Base-by-base conservation (phyloP, 2,113 vertebrate genomes). In the Phasianus colchicus region DNA sequence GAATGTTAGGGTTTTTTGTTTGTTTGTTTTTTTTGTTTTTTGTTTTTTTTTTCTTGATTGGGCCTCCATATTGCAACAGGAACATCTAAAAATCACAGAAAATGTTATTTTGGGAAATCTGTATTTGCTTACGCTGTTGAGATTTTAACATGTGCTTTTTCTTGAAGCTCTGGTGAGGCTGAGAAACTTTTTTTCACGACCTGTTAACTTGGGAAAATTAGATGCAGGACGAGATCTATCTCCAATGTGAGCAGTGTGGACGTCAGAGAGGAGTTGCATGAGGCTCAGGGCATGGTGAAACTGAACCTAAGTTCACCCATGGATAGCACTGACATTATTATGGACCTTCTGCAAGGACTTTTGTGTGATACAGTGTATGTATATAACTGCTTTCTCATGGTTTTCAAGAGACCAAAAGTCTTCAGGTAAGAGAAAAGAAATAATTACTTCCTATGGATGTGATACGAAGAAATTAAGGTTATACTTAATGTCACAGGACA, bases 341-440 rank as follows among this genome's bases (percentile, higher is more conserved):
- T 27, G 45, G 61, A 36, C 25, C 38, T 50, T 64, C 75, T 45
- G 10, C 30, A 36, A 40, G 30, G 38, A 22, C n/a, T 9, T 15
- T 25, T 2, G 0, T 69, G 43, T 30, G 38, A 1, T 30, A 13
- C 3, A 4, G 1, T 21, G 22, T 8, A 5, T 36, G 16, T 52
- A 52, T 52, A 25, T 63, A 57, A 36, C 22, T 10, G 30, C 42
- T 67, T 47, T 67, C 52, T 75, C 22, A 13, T 8, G 8, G 11
- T 36, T 86, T 71, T 83, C 40, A 57, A 45, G 15, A 45, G 22
- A 65, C 34, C 74, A 66, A 82, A 73, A 10, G 43, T 10, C 10
- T 48, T 55, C 22, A 74, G 19, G 14, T 60, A 6, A 9, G 32
- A 86, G 38, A 57, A 67, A 38, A 81, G 14, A 52, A 86, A 60